Conservation (phyloP, 2,888 invertebrate species). For the Bugulina stolonifera region DNA sequence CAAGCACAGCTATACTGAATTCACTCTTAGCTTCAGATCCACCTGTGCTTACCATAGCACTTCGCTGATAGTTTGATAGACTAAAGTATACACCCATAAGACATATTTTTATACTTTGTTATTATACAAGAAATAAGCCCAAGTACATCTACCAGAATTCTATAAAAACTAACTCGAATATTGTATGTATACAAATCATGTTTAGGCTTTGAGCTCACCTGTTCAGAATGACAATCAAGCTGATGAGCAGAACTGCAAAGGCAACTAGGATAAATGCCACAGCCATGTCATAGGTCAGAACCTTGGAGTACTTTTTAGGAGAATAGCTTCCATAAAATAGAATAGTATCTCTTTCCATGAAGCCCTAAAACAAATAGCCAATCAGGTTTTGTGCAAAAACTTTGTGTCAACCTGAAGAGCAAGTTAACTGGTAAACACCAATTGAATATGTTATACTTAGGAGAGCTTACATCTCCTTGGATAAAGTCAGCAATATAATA, state of each 20-base stretch:
- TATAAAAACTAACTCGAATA: too few species aligned
- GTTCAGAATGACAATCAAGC: not conserved
- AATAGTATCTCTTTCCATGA: not conserved
- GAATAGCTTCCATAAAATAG: not conserved
- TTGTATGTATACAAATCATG: too few species aligned
- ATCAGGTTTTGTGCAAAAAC: too few species aligned
- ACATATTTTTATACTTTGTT: too few species aligned
- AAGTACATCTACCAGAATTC: too few species aligned
- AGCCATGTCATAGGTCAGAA: not conserved
- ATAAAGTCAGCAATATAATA: conserved; percentile 35
- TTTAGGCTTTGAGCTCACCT: too few species aligned
- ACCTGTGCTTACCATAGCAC: not conserved
- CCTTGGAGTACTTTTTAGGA: not conserved
- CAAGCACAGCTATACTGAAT: conserved; percentile 77
- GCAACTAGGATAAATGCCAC: not conserved
- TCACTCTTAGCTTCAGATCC: conserved; percentile 43
- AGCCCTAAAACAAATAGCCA: not conserved
- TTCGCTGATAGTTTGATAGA: not conserved
- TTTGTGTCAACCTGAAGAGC: too few species aligned
- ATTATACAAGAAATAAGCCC: too few species aligned
- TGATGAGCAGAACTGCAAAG: not conserved
- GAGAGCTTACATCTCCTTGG: conserved; percentile 43
- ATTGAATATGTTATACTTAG: too few species aligned
- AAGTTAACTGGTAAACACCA: too few species aligned
- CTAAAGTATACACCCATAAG: not conserved